Base-by-base conservation (phyloP, 2,888 invertebrate species). In the Sarcophaga carnaria region DNA sequence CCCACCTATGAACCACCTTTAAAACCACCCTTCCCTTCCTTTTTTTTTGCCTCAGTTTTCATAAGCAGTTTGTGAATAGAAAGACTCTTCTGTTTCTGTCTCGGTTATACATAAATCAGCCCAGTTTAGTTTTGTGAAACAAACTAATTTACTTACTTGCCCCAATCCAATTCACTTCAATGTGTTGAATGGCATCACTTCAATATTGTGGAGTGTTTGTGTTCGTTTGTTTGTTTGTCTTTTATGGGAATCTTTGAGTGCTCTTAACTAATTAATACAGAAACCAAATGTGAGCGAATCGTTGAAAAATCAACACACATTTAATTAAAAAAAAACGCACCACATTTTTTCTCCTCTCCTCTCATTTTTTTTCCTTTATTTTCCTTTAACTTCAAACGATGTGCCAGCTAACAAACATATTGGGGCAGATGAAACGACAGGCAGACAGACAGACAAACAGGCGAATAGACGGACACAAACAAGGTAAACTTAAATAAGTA, bases 1-100 rank as follows among this genome's bases (percentile, higher is more conserved):
- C 74, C 84, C 84, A 72, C 80, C 86, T 83, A 72, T 77, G 77
- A 27, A 67, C 77, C 86, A 83, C 86, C 86, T 87, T 70, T 78
- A 67, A 66, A 75, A 78, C 83, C 80, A 78, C 83, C 83, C 77
- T 77, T 37, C 71, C 72, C 54, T n/a, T 80, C 25, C n/a, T 66
- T 27, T 17, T 59, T 45, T 77, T 25, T 49, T 14, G 12, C 12
- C 49, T 14, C 5, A 54, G 14, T 49, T 77, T 78, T 25, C 3
- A 37, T 37, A 37, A 37, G 37, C 37, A 37, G 17, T 72, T 66
- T 4, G 27, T 4, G 27, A 82, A 25, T 47, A 75, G 47, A 37
- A 37, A 60, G 67, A 22, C 72, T 64, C 27, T 6, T 63, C 59
- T 71, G 11, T 10, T 37, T 37, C 8, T 37, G 6, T 1, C 37